phyloP scores from a whole-genome alignment of 2,113 vertebrate genomes.

The Promerops cafer region DNA sequence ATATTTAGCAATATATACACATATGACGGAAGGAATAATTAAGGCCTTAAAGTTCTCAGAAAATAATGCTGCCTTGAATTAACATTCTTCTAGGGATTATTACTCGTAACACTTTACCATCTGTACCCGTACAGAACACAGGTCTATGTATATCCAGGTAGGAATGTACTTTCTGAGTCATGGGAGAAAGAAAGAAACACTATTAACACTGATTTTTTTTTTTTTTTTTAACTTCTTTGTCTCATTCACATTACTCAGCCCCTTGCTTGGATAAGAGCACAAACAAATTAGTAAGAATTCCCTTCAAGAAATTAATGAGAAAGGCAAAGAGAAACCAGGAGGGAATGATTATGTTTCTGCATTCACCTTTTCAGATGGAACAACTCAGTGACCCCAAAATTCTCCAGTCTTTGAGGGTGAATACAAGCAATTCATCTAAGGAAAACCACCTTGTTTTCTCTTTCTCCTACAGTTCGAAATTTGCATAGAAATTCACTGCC shows the following conservation, averaged over 20 bases:
- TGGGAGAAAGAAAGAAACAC: background rate
- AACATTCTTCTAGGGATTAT: background rate
- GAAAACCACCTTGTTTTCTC: background rate
- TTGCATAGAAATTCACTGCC: background rate
- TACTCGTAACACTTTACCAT: background rate
- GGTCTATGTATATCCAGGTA: background rate
- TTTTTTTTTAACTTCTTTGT: accelerated
- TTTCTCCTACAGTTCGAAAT: background rate
- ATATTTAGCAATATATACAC: background rate
- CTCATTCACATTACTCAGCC: background rate
- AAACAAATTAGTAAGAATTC: background rate
- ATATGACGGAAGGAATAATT: background rate
- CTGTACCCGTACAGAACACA: background rate
- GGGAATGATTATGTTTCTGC: background rate
- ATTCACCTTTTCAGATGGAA: background rate
- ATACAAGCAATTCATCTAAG: background rate
- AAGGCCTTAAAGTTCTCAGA: background rate
- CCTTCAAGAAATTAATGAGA: background rate
- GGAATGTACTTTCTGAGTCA: background rate
- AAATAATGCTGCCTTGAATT: background rate
- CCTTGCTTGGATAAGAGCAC: background rate
- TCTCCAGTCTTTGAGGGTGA: background rate
- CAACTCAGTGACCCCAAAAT: accelerated
- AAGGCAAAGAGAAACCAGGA: background rate
- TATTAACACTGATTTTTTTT: background rate